phyloP scores from a whole-genome alignment of 2,113 vertebrate genomes.

The Mesitornis unicolor region DNA sequence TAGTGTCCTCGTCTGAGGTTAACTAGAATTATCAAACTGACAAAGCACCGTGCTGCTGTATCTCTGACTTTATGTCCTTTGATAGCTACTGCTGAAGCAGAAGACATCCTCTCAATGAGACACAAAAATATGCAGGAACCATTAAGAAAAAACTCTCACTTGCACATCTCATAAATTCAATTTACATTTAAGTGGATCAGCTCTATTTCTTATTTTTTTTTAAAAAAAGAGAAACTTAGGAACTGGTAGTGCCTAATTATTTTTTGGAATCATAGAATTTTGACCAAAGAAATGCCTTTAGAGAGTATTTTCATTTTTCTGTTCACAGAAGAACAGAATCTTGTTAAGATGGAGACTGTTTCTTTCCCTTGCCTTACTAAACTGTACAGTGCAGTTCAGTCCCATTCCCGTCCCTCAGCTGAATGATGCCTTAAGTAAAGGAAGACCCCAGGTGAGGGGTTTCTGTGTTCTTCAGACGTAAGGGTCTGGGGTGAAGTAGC shows the following conservation, averaged over 20 bases:
- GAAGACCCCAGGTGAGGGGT: not conserved
- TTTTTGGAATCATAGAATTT: not conserved
- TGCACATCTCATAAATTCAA: not conserved
- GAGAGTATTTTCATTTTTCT: not conserved
- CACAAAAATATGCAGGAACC: not conserved
- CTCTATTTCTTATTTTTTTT: not conserved
- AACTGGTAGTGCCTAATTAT: not conserved
- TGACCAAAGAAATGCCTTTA: not conserved
- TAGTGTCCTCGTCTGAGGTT: not conserved
- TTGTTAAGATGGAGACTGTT: not conserved
- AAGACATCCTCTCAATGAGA: not conserved
- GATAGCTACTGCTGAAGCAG: not conserved
- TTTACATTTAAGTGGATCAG: not conserved
- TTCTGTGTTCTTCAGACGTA: not conserved
- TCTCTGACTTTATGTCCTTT: not conserved
- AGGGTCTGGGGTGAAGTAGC: fast-evolving
- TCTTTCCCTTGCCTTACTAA: not conserved
- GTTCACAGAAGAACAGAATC: not conserved
- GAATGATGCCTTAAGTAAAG: not conserved
- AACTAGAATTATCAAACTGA: not conserved
- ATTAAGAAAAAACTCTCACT: not conserved
- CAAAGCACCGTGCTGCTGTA: not conserved
- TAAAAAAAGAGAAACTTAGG: not conserved
- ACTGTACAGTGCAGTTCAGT: not conserved
- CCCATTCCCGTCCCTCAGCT: not conserved